Evolutionary conservation across 30 jellyfish, hydroid and myxozoan genomes (phyloP), one percentile per base, ranked within the genome.

Genomic region (Hydra vulgaris): DNA sequence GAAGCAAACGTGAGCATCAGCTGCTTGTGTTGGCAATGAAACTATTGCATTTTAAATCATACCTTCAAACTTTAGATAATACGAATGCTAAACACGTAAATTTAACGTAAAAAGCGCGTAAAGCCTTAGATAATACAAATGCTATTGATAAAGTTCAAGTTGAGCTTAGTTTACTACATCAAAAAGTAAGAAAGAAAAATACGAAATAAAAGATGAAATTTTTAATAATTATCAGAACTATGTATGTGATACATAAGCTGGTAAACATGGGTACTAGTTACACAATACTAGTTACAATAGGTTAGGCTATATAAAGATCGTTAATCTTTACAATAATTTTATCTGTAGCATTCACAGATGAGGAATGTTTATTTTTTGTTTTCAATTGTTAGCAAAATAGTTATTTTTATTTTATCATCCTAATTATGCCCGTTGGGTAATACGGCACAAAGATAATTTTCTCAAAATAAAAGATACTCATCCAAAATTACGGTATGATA

Each of bases 11-110:
- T 56, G 71, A 15, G 71, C 71, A 56, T n/a, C 71, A 56, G 71
- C 71, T 56, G 71, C 71, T 56, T 56, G 71, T 56, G n/a, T 56
- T 56, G 71, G n/a, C 71, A 56, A n/a, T 56, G 71, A n/a, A 56
- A 56, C 17, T 56, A 15, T 56, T 56, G 71, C 71, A 56, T 56
- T 56, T 56, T 56, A 56, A 17, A 56, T 56, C 71, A 56, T 56
- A 56, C 17, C 71, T 56, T 56, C 71, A 56, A 56, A 56, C 71
- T 56, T 56, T 56, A 56, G 17, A 56, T 56, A 56, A 56, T n/a
- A 56, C 71, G n/a, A 56, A 56, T n/a, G n/a, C n/a, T n/a, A n/a
- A n/a, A n/a, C n/a, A n/a, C n/a, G n/a, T n/a, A n/a, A n/a, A n/a
- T n/a, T n/a, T n/a, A n/a, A n/a, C n/a, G n/a, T n/a, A n/a, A n/a